Conservation (phyloP, 1,140 invertebrate species). For the Aphis craccivora region DNA sequence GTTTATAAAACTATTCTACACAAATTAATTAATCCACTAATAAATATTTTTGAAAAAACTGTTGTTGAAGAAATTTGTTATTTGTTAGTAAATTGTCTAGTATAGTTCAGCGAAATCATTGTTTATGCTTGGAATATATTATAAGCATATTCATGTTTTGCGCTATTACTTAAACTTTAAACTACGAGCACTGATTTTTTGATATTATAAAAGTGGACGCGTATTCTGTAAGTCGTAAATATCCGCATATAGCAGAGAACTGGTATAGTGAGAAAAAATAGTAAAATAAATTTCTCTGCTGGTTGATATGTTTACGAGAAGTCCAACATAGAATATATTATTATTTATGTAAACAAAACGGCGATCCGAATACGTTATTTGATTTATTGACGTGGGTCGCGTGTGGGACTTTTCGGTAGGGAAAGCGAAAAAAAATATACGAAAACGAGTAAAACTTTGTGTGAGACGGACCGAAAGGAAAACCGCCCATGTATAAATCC, state of each 20-base stretch:
- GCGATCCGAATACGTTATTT: slow-evolving; percentile 51
- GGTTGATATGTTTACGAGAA: slow-evolving; percentile 54
- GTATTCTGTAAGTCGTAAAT: slow-evolving; percentile 23
- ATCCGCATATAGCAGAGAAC: neutral
- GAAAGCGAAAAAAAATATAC: neutral
- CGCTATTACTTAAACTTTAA: neutral
- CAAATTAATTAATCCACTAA: neutral
- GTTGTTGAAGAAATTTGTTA: neutral
- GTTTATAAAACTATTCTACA: neutral
- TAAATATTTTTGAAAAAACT: neutral
- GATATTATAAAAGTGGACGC: neutral
- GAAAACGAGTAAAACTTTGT: slow-evolving; percentile 41
- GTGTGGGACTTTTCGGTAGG: slow-evolving; percentile 45
- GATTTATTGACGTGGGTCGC: slow-evolving; percentile 57
- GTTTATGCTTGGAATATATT: neutral
- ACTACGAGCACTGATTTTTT: neutral
- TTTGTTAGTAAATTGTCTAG: neutral
- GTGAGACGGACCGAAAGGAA: slow-evolving; percentile 52
- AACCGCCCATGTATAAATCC: slow-evolving; percentile 55
- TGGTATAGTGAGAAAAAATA: neutral
- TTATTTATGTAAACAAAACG: slow-evolving; percentile 58
- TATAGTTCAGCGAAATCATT: neutral
- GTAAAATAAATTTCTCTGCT: slow-evolving; percentile 40
- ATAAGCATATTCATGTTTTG: neutral
- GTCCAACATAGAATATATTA: slow-evolving; percentile 51